phyloP scores from a whole-genome alignment of 2,797 vertebrate genomes.

The Malurus splendens region DNA sequence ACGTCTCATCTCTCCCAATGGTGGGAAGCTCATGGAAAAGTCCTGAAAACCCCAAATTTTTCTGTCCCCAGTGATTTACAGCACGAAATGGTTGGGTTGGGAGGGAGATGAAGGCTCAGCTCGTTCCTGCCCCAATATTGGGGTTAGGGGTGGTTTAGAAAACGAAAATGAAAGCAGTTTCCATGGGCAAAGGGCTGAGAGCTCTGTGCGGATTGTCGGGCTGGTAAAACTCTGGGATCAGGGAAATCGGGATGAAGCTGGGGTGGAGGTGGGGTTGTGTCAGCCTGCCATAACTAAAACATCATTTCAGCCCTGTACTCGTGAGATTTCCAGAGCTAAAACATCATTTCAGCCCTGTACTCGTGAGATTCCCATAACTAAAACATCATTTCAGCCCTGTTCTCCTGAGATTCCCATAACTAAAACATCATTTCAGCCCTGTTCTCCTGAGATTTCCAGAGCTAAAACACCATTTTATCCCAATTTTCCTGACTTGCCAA shows the following conservation, averaged over 20 bases:
- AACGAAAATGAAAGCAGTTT: background rate
- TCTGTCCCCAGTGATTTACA: background rate
- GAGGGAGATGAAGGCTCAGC: background rate
- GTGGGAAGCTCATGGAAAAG: background rate
- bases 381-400: too few relatives aligned
- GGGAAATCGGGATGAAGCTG: accelerated
- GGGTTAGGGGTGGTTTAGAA: background rate
- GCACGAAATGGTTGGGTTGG: background rate
- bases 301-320: background rate
- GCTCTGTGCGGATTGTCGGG: background rate
- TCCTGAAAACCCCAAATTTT: background rate
- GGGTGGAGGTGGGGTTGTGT: accelerated
- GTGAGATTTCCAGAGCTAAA: background rate
- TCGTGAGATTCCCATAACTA: too few relatives aligned
- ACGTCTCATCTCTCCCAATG: conserved; percentile 12
- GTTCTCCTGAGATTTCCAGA: too few relatives aligned
- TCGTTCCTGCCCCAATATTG: accelerated
- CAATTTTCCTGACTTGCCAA: too few relatives aligned
- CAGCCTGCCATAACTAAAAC: background rate
- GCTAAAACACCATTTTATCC: too few relatives aligned
- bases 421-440: too few relatives aligned
- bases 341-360: background rate
- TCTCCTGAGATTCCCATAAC: too few relatives aligned
- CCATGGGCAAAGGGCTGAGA: background rate
- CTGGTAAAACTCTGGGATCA: background rate